Conservation (phyloP, 30 jellyfish, hydroid and myxozoan species). For the Mastigias papua region DNA sequence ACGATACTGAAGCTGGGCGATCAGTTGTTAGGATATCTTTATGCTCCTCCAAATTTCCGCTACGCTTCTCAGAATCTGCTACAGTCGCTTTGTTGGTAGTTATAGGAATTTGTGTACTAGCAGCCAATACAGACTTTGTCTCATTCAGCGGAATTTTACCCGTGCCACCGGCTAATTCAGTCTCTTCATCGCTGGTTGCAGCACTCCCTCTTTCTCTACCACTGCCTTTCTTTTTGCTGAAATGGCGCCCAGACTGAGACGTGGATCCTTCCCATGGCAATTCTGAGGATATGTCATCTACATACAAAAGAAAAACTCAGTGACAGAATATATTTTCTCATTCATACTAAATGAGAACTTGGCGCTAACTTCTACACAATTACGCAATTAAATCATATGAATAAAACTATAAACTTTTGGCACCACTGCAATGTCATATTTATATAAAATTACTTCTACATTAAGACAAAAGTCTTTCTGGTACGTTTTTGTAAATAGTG, state of each 20-base stretch:
- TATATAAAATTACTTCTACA: too few species aligned
- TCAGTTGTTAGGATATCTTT: not conserved
- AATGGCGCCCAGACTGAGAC: not conserved
- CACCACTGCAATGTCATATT: too few species aligned
- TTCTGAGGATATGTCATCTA: conserved; percentile 49
- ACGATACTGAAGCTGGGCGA: not conserved
- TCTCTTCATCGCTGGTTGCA: not conserved
- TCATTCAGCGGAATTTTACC: not conserved
- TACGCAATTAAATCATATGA: too few species aligned
- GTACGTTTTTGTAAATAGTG: too few species aligned
- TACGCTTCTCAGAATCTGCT: not conserved
- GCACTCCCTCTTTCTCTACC: conserved; percentile 2
- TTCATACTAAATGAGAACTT: too few species aligned
- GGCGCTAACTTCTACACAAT: too few species aligned
- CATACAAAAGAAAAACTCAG: not conserved
- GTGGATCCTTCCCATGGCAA: conserved; percentile 12
- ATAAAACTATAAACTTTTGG: too few species aligned
- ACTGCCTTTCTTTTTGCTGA: not conserved
- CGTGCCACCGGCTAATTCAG: not conserved
- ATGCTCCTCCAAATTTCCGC: not conserved
- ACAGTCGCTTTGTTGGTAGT: not conserved
- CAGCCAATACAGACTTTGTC: not conserved
- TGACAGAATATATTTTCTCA: too few species aligned
- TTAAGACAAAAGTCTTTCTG: too few species aligned
- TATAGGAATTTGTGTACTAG: not conserved